Evolutionary conservation across 2,888 invertebrate species (phyloP).

Genomic region (Meandrusa payeni): DNA sequence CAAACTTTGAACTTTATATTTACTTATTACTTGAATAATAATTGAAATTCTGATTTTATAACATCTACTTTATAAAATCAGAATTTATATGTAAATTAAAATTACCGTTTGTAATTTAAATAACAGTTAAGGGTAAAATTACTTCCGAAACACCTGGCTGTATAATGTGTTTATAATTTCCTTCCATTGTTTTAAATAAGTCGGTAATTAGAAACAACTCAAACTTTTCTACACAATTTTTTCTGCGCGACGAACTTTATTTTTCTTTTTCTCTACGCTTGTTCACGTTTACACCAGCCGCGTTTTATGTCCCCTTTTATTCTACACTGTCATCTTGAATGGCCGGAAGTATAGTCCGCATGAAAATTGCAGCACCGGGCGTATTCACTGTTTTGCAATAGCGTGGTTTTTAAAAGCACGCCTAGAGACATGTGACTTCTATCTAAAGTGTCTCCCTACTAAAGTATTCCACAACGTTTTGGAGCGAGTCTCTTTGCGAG

Average conservation of each 20-base stretch:
- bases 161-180: too few relatives aligned
- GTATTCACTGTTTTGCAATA: conserved; percentile 7
- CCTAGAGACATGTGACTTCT: conserved; percentile 6
- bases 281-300: conserved; percentile 1
- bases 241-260: too few relatives aligned
- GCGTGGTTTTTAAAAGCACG: conserved; percentile 11
- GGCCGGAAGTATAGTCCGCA: conserved; percentile 1
- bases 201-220: conserved; percentile 1
- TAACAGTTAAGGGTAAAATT: too few relatives aligned
- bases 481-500: neutral
- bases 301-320: conserved; percentile 12
- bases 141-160: too few relatives aligned
- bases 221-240: conserved; percentile 2
- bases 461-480: neutral
- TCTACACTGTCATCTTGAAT: conserved; percentile 12
- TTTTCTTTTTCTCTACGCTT: neutral
- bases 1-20: too few relatives aligned
- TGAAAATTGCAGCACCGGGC: conserved; percentile 15
- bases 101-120: too few relatives aligned
- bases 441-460: neutral
- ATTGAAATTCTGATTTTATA: too few relatives aligned
- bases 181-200: too few relatives aligned
- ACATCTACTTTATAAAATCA: too few relatives aligned
- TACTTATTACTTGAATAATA: too few relatives aligned
- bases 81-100: too few relatives aligned